phyloP scores from a whole-genome alignment of 2,888 invertebrate species.

The Agonopterix heracliana region DNA sequence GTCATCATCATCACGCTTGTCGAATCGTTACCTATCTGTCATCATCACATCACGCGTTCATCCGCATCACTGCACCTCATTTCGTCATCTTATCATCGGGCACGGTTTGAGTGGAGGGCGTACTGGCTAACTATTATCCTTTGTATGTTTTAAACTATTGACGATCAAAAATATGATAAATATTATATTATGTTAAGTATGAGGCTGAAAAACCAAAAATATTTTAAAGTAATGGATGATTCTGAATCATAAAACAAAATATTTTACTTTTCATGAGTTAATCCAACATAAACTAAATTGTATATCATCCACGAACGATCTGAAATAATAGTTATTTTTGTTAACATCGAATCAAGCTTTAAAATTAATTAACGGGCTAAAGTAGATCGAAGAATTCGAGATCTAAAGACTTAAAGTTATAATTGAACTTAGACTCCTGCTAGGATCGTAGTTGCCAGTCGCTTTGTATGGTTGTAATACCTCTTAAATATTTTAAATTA shows the following conservation, averaged over 20 bases:
- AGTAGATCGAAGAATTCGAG: conserved; percentile 1
- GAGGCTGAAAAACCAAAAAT: too few species aligned
- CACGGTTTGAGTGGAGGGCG: conserved; percentile 68
- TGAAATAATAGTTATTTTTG: too few species aligned
- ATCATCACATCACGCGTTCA: conserved; percentile 51
- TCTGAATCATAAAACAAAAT: too few species aligned
- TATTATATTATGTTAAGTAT: too few species aligned
- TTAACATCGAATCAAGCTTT: too few species aligned
- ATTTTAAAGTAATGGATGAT: too few species aligned
- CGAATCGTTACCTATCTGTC: conserved; percentile 10
- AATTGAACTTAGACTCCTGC: too few species aligned
- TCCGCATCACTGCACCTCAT: conserved; percentile 72
- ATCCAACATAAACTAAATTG: too few species aligned
- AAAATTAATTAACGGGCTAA: too few species aligned
- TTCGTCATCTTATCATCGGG: conserved; percentile 42
- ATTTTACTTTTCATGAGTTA: too few species aligned
- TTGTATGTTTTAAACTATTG: not conserved
- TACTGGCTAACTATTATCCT: conserved; percentile 40
- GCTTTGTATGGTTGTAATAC: conserved; percentile 65
- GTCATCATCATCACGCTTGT: conserved; percentile 9
- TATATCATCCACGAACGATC: too few species aligned
- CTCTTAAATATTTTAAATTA: conserved; percentile 51
- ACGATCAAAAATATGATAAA: too few species aligned
- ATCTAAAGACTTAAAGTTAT: not conserved
- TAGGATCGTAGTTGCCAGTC: conserved; percentile 47